These are phyloP conservation scores for Panurus biarmicus DNA, from an alignment of 2,113 vertebrate species.

Conservation along the genomic window DNA sequence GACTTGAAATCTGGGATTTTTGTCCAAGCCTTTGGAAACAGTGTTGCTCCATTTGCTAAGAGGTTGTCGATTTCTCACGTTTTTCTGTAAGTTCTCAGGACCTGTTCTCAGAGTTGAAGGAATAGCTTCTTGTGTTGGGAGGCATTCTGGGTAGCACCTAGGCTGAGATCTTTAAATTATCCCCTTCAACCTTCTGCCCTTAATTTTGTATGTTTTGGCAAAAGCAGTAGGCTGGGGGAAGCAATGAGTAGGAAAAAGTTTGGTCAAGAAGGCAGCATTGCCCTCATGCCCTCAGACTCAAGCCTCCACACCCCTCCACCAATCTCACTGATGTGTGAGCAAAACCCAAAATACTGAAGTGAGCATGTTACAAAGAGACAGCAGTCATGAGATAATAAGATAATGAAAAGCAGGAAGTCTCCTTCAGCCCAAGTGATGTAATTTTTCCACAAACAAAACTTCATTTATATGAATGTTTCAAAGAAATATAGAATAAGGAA, in stretches of 20 bases:
- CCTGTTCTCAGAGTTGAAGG: not conserved
- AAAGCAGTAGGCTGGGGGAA: not conserved
- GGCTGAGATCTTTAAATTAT: not conserved
- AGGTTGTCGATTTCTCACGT: not conserved
- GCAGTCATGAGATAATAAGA: not conserved
- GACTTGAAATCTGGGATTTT: not conserved
- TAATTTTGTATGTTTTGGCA: not conserved
- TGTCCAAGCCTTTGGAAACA: not conserved
- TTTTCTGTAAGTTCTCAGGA: not conserved
- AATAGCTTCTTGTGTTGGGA: not conserved
- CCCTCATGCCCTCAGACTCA: not conserved
- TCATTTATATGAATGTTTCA: not conserved
- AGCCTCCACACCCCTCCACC: fast-evolving
- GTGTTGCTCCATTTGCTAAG: not conserved
- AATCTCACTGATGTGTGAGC: not conserved
- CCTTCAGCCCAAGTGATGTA: not conserved
- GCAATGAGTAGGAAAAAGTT: not conserved
- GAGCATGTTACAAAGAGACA: not conserved
- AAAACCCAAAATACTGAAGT: not conserved
- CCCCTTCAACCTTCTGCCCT: not conserved
- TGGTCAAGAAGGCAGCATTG: not conserved
- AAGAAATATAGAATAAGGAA: not conserved
- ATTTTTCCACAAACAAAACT: constrained; percentile 6
- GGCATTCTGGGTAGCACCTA: not conserved
- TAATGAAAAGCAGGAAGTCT: not conserved